Evolutionary conservation across 1,140 invertebrate species (phyloP), one percentile per base, ranked within the genome.

Genomic region (Danaus melanippus): DNA sequence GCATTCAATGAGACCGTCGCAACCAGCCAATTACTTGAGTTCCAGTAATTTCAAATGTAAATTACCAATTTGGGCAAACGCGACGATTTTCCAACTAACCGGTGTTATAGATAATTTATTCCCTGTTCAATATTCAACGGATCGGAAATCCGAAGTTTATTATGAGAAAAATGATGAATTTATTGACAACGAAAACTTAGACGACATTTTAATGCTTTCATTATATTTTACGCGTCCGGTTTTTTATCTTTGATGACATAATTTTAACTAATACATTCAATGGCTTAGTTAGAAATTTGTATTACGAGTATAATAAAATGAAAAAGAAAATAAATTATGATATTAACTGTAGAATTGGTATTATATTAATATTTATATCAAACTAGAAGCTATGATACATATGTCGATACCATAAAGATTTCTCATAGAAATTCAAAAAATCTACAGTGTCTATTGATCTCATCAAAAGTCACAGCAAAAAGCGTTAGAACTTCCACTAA

Each of bases 11-110:
- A 55, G 47, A 45, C 42, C 48, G 48, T 50, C 40, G 47, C 15
- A 48, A 60, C 53, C 53, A 55, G 52, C 52, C 49, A 52, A 60
- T 60, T 60, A 60, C 53, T 58, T 61, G 42, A 60, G 58, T 56
- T 51, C 21, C 60, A 65, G 62, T 76, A 70, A 76, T 76, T 77
- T 67, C 64, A 58, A 74, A 82, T 82, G 76, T 76, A 78, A 79
- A 79, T 79, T 74, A 67, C 43, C 75, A 78, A 78, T 82, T 76
- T 75, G 69, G 63, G 50, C 43, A 56, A 62, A 69, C 68, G 69
- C 64, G 66, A 73, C 69, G 66, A 75, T 74, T 81, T 74, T 66
- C 68, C 61, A 66, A 68, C 68, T 72, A 74, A 76, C 68, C 58
- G 71, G 64, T 69, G 67, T 75, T 69, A 63, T 67, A 53, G 56